phyloP scores from a whole-genome alignment of 2,888 invertebrate species.

The Lydus trimaculatus region DNA sequence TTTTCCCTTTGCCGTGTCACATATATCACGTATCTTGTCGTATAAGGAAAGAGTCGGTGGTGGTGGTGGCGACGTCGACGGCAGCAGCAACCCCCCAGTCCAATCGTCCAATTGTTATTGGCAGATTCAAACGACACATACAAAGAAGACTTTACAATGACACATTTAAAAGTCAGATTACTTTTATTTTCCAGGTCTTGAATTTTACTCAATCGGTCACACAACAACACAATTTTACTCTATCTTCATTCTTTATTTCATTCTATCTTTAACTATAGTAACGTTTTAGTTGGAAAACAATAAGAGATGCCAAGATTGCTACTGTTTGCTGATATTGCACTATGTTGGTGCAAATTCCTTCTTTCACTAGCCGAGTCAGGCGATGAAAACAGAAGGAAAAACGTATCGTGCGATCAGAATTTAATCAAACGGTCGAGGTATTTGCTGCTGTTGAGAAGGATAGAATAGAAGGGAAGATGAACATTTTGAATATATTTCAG shows the following conservation, averaged over 20 bases:
- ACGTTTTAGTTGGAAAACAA: conserved; percentile 44
- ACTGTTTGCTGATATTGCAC: conserved; percentile 5
- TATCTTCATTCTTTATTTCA: too few species aligned
- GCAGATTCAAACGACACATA: conserved; percentile 55
- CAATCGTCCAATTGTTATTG: conserved; percentile 57
- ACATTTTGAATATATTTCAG: conserved; percentile 51
- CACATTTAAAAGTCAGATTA: conserved; percentile 62
- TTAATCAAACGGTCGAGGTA: conserved; percentile 59
- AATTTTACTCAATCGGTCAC: conserved; percentile 43
- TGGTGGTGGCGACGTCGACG: too few species aligned
- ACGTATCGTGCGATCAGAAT: conserved; percentile 55
- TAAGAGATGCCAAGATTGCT: conserved; percentile 33
- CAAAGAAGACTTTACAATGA: conserved; percentile 63
- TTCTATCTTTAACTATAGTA: neutral
- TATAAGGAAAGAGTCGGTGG: neutral
- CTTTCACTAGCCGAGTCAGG: conserved; percentile 35
- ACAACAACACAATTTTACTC: conserved; percentile 11
- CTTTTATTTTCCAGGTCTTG: conserved; percentile 57
- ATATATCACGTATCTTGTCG: conserved; percentile 59
- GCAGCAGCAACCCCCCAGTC: conserved; percentile 31
- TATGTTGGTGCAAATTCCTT: conserved; percentile 22
- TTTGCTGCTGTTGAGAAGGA: conserved; percentile 30
- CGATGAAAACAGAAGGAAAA: conserved; percentile 38
- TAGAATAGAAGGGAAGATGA: too few species aligned
- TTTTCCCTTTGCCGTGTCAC: conserved; percentile 60